Evolutionary conservation across 2,888 invertebrate species (phyloP).

Genomic region (Pachliopta kotzebuea): DNA sequence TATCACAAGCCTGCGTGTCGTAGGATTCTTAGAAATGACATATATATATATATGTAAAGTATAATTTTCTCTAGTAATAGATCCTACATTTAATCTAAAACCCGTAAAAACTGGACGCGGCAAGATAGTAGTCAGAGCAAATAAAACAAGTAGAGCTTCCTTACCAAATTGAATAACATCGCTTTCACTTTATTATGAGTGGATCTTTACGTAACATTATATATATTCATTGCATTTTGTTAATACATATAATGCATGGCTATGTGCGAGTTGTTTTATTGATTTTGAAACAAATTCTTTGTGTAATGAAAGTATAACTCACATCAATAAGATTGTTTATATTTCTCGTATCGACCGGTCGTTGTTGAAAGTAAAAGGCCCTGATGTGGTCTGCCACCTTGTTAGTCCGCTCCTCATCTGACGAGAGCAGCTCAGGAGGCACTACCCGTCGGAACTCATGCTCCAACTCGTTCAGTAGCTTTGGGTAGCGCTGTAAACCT

Average conservation of each 20-base stretch:
- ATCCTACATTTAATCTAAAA: too few species aligned
- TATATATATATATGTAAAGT: too few species aligned
- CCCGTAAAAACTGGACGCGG: too few species aligned
- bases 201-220: too few species aligned
- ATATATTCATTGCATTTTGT: neutral
- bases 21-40: too few species aligned
- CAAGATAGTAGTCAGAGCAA: too few species aligned
- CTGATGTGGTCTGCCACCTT: slow-evolving; percentile 73
- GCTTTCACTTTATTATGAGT: too few species aligned
- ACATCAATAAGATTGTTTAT: slow-evolving; percentile 80
- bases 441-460: slow-evolving; percentile 80
- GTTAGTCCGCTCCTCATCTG: slow-evolving; percentile 48
- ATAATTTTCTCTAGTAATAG: too few species aligned
- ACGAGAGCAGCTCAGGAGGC: slow-evolving; percentile 72
- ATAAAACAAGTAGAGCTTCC: too few species aligned
- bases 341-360: slow-evolving; percentile 75
- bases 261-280: neutral
- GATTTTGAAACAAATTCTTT: too few species aligned
- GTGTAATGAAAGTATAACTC: slow-evolving; percentile 37
- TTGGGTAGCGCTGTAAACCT: slow-evolving; percentile 82
- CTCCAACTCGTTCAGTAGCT: slow-evolving; percentile 76
- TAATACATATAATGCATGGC: neutral
- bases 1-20: too few species aligned
- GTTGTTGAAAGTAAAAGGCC: slow-evolving; percentile 80
- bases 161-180: too few species aligned